A percentile compares a stretch with the other conserved stretches of the same genome.
These are phyloP conservation scores for Syritta pipiens DNA, from an alignment of 2,888 invertebrate species.

Conservation along the genomic window DNA sequence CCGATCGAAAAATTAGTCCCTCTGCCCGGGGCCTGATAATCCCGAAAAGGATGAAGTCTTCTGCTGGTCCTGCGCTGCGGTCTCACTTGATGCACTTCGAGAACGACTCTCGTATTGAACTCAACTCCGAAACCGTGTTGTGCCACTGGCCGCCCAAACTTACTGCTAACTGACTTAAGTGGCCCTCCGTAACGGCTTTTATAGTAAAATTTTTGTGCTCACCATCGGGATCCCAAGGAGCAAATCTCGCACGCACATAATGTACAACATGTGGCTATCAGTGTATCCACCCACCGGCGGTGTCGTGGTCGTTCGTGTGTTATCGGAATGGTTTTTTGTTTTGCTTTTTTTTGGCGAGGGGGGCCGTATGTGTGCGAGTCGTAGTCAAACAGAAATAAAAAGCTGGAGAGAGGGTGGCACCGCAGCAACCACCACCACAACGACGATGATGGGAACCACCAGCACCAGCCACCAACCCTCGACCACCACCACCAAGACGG, in stretches of 20 bases:
- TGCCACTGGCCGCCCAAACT: constrained; percentile 33
- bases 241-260: constrained; percentile 32
- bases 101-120: no score
- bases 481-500: constrained; percentile 12
- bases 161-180: constrained; percentile 61
- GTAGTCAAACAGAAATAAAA: constrained; percentile 23
- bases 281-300: constrained; percentile 19
- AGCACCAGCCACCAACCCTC: background rate
- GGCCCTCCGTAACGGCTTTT: constrained; percentile 58
- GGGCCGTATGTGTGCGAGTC: constrained; percentile 22
- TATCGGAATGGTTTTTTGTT: constrained; percentile 25
- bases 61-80: no score
- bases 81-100: no score
- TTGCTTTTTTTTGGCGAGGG: no score
- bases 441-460: no score
- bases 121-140: constrained; percentile 33
- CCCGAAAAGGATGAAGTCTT: no score
- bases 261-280: constrained; percentile 44
- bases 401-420: constrained; percentile 7
- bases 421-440: constrained; percentile 38
- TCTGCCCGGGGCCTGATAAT: no score
- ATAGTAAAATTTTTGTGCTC: constrained; percentile 56
- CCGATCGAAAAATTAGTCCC: constrained; percentile 5
- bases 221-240: constrained; percentile 29
- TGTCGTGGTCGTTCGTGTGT: no score